Conservation (phyloP, 2,797 vertebrate species). For the Arvicola amphibius region DNA sequence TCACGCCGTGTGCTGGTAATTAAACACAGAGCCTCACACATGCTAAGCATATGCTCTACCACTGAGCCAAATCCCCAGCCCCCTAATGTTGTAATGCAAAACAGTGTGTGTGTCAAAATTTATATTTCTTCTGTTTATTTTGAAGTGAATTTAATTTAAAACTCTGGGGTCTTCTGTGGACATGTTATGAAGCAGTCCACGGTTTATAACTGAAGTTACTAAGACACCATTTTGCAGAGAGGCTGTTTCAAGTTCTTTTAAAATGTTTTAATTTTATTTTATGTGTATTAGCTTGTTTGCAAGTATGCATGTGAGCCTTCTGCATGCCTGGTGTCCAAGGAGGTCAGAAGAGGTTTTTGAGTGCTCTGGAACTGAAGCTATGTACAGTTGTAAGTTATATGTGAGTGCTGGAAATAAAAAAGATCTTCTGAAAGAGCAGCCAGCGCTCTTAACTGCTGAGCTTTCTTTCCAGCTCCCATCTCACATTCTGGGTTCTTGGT, state of each 20-base stretch:
- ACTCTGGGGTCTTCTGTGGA: background rate
- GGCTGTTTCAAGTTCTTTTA: background rate
- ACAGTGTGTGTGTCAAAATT: background rate
- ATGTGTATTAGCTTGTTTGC: background rate
- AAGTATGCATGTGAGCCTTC: background rate
- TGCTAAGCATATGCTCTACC: background rate
- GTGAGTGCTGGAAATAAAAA: background rate
- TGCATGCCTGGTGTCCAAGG: background rate
- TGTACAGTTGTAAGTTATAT: background rate
- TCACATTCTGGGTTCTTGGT: background rate
- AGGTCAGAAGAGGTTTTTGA: background rate
- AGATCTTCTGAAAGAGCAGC: background rate
- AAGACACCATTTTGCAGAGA: background rate
- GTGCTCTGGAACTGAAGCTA: background rate
- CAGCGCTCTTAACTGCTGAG: background rate
- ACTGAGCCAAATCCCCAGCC: background rate
- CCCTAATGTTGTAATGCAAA: background rate
- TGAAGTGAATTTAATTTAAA: conserved; percentile 21
- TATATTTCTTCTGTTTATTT: conserved; percentile 38
- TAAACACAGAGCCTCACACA: background rate
- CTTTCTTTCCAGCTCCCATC: background rate
- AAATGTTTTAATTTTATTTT: background rate
- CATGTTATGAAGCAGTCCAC: conserved; percentile 18
- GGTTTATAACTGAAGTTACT: background rate
- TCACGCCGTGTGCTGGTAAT: background rate